These are phyloP conservation scores for Caenorhabditis sinica DNA, from an alignment of 2,888 invertebrate genomes.

Conservation along the genomic window DNA sequence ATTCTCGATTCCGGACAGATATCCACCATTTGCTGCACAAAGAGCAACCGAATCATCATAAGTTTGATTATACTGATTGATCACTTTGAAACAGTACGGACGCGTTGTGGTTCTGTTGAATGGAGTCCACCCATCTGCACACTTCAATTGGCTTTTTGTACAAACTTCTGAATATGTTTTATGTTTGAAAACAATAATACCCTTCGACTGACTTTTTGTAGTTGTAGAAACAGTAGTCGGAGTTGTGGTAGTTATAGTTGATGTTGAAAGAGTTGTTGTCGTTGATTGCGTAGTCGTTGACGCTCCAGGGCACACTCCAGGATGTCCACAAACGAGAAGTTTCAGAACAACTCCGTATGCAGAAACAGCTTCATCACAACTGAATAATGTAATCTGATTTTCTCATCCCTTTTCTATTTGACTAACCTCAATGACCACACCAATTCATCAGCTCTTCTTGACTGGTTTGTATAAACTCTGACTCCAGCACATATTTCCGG, in stretches of 20 bases:
- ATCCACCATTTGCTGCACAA: constrained; percentile 36
- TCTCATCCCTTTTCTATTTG: neutral
- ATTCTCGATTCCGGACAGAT: constrained; percentile 54
- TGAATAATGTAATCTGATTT: neutral
- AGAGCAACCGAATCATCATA: constrained; percentile 40
- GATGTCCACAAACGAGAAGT: constrained; percentile 49
- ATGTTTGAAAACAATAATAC: neutral
- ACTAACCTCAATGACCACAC: constrained; percentile 50
- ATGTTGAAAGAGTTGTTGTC: constrained; percentile 1
- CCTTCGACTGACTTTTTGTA: neutral
- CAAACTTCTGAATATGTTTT: constrained; percentile 19
- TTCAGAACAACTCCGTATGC: constrained; percentile 39
- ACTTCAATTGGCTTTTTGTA: constrained; percentile 18
- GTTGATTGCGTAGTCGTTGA: constrained; percentile 19
- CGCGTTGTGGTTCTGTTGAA: constrained; percentile 23
- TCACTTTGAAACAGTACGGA: constrained; percentile 45
- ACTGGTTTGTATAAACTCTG: constrained; percentile 33
- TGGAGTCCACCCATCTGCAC: constrained; percentile 45
- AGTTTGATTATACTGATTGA: constrained; percentile 51
- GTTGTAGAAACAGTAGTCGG: constrained; percentile 21
- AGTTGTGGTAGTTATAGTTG: constrained; percentile 9
- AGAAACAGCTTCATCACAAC: constrained; percentile 38
- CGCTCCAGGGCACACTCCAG: constrained; percentile 36
- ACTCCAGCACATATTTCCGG: constrained; percentile 47
- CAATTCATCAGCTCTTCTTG: constrained; percentile 18